phyloP scores from a whole-genome alignment of 2,797 vertebrate genomes.

The Sebastes dallii region DNA sequence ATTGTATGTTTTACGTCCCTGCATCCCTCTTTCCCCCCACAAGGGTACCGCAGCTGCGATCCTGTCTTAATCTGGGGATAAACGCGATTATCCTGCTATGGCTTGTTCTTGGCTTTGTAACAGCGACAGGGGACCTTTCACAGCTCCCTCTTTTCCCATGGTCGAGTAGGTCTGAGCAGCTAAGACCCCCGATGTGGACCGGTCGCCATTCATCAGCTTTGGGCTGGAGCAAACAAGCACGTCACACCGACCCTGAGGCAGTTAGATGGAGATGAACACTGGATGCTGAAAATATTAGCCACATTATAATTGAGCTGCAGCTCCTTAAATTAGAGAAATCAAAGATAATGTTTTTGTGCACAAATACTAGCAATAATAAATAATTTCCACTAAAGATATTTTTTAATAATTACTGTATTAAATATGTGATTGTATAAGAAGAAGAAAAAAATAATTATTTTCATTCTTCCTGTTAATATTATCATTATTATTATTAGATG shows the following conservation, averaged over 20 bases:
- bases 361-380: background rate
- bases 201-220: conserved; percentile 70
- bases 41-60: conserved; percentile 88
- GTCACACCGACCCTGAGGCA: background rate
- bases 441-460: background rate
- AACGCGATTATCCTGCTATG: conserved; percentile 89
- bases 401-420: background rate
- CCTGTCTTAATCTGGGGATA: conserved; percentile 95
- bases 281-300: background rate
- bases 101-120: conserved; percentile 92
- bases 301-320: background rate
- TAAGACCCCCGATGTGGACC: conserved; percentile 84
- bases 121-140: conserved; percentile 90
- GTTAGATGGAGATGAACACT: conserved; percentile 16
- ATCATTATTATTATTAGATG: background rate
- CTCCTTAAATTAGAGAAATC: background rate
- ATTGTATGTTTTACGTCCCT: conserved; percentile 69
- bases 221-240: conserved; percentile 33
- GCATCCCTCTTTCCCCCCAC: conserved; percentile 58
- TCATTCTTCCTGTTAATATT: background rate
- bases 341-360: background rate
- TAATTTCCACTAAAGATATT: background rate
- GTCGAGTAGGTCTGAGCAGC: conserved; percentile 86
- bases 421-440: background rate
- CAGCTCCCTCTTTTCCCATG: conserved; percentile 86